These are phyloP conservation scores for Hanleya hanleyi DNA, from an alignment of 2,888 invertebrate species.

Conservation along the genomic window DNA sequence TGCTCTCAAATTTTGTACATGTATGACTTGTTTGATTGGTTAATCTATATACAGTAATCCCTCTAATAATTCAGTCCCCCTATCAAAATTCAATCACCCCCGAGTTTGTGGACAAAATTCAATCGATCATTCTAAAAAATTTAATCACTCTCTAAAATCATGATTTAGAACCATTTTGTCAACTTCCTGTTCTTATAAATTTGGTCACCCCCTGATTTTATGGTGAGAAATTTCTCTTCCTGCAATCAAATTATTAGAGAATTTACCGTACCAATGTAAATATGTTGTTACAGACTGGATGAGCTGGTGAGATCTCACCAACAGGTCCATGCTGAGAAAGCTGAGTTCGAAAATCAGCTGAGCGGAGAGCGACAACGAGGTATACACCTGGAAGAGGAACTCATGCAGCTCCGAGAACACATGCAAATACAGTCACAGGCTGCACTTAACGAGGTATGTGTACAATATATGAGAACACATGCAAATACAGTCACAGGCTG, in stretches of 20 bases:
- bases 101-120: not conserved
- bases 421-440: slow-evolving; percentile 37
- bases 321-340: slow-evolving; percentile 8
- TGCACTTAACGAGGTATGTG: not conserved
- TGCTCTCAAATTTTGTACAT: too few relatives aligned
- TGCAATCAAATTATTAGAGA: too few relatives aligned
- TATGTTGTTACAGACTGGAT: slow-evolving; percentile 19
- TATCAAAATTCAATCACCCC: too few relatives aligned
- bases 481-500: slow-evolving; percentile 37
- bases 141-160: too few relatives aligned
- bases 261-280: not conserved
- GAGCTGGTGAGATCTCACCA: slow-evolving; percentile 11
- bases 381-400: slow-evolving; percentile 49
- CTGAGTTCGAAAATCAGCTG: slow-evolving; percentile 39
- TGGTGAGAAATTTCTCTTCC: too few relatives aligned
- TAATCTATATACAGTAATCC: too few relatives aligned
- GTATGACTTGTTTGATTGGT: too few relatives aligned
- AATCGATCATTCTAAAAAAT: too few relatives aligned
- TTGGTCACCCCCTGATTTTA: too few relatives aligned
- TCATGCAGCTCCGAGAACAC: slow-evolving; percentile 24
- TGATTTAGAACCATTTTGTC: too few relatives aligned
- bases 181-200: too few relatives aligned
- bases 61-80: too few relatives aligned
- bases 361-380: slow-evolving; percentile 41
- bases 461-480: slow-evolving; percentile 4